phyloP scores from a whole-genome alignment of 1,140 invertebrate genomes.

The Atopsyche davidsoni region DNA sequence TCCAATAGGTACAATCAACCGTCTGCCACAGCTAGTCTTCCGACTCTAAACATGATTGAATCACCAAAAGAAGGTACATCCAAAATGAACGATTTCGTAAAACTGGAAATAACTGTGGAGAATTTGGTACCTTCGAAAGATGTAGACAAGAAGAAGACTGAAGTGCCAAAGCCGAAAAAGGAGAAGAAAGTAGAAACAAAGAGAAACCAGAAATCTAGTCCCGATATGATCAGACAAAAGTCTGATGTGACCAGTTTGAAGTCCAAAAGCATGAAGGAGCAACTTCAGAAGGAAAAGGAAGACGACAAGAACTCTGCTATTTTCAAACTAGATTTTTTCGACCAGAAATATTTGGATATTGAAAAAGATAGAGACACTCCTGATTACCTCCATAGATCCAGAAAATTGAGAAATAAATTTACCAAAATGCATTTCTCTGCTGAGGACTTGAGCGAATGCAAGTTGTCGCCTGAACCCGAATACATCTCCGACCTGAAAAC shows the following conservation, averaged over 20 bases:
- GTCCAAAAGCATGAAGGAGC: slow-evolving; percentile 40
- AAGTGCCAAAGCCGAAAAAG: slow-evolving; percentile 32
- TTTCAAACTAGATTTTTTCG: slow-evolving; percentile 5
- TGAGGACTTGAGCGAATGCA: slow-evolving; percentile 22
- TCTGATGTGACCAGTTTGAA: slow-evolving; percentile 55
- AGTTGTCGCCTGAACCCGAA: slow-evolving; percentile 6
- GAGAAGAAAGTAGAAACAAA: slow-evolving; percentile 24
- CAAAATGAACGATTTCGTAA: slow-evolving; percentile 34
- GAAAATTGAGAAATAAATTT: slow-evolving; percentile 28
- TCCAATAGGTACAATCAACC: slow-evolving; percentile 60
- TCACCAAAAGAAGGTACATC: slow-evolving; percentile 44
- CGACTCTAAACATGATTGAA: slow-evolving; percentile 54
- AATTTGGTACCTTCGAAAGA: slow-evolving; percentile 30
- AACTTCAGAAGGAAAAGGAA: neutral
- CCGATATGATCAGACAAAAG: slow-evolving; percentile 50
- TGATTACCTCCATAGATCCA: slow-evolving; percentile 39
- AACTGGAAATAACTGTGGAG: slow-evolving; percentile 21
- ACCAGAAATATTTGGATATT: slow-evolving; percentile 1
- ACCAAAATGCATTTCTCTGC: slow-evolving; percentile 30
- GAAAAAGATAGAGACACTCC: slow-evolving; percentile 30
- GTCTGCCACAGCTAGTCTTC: slow-evolving; percentile 59
- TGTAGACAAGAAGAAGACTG: slow-evolving; percentile 29
- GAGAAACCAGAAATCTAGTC: slow-evolving; percentile 18
- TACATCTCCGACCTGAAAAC: neutral
- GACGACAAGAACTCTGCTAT: neutral